These are phyloP conservation scores for Tenebrio molitor DNA, from an alignment of 1,140 invertebrate species.

Conservation along the genomic window DNA sequence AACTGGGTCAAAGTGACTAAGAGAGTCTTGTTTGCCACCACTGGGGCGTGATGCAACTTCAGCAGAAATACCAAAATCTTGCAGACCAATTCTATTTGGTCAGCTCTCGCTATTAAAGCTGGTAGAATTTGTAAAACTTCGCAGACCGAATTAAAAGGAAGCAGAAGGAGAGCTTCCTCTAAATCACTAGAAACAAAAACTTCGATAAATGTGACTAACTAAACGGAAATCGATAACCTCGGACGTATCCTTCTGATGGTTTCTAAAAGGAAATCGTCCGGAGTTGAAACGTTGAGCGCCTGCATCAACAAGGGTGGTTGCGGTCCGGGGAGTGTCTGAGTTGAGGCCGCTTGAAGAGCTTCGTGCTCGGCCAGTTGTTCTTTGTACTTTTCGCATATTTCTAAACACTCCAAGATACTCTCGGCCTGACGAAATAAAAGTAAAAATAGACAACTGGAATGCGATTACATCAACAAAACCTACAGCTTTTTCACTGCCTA, in stretches of 20 bases:
- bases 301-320: slow-evolving; percentile 81
- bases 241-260: slow-evolving; percentile 82
- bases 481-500: slow-evolving; percentile 87
- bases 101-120: slow-evolving; percentile 74
- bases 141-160: slow-evolving; percentile 87
- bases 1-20: slow-evolving; percentile 80
- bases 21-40: slow-evolving; percentile 78
- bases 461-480: slow-evolving; percentile 2
- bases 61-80: slow-evolving; percentile 86
- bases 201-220: neutral
- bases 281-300: slow-evolving; percentile 79
- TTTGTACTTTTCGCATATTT: slow-evolving; percentile 80
- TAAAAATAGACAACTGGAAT: neutral
- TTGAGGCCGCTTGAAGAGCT: slow-evolving; percentile 61
- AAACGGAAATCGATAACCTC: slow-evolving; percentile 67
- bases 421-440: slow-evolving; percentile 78
- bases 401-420: slow-evolving; percentile 88
- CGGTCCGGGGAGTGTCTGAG: slow-evolving; percentile 63
- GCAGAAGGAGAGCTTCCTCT: slow-evolving; percentile 88
- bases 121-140: slow-evolving; percentile 83
- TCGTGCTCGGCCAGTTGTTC: slow-evolving; percentile 68
- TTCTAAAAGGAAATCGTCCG: slow-evolving; percentile 86
- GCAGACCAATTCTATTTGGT: slow-evolving; percentile 82
- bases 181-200: slow-evolving; percentile 79
- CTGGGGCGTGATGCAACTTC: slow-evolving; percentile 87